Percentiles rank a stretch among this genome's conserved stretches.
phyloP scores from a whole-genome alignment of 2,797 vertebrate genomes.

The Podarcis lilfordi region DNA sequence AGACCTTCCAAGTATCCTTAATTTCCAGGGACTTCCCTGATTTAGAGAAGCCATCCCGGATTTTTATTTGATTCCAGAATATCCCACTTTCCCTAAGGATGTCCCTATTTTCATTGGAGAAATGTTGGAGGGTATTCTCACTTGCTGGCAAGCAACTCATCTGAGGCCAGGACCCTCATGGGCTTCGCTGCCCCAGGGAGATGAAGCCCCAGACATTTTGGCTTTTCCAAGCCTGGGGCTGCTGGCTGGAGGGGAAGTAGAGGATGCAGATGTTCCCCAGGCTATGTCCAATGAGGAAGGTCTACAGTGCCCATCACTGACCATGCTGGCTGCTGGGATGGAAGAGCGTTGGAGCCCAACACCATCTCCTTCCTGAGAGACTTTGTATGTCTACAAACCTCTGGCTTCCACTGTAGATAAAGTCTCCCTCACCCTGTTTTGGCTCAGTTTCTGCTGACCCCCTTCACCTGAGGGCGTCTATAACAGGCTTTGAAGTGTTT shows the following conservation, averaged over 20 bases:
- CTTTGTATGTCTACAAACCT: background rate
- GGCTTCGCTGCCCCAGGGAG: slow-evolving; percentile 88
- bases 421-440: background rate
- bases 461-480: background rate
- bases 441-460: background rate
- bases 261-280: slow-evolving; percentile 92
- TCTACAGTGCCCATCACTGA: no score
- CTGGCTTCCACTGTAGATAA: background rate
- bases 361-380: no score
- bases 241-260: slow-evolving; percentile 89
- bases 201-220: slow-evolving; percentile 91
- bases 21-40: no score
- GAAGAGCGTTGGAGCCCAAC: no score
- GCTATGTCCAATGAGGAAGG: slow-evolving; percentile 91
- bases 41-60: no score
- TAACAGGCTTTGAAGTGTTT: no score
- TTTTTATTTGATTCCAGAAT: no score
- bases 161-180: slow-evolving; percentile 87
- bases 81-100: no score
- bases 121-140: no score
- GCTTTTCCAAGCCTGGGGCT: slow-evolving; percentile 92
- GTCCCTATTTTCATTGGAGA: no score
- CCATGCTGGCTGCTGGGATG: no score
- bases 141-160: slow-evolving; percentile 69
- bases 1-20: no score